phyloP scores from a whole-genome alignment of 2,888 invertebrate species.

The Tetragonula carbonaria region DNA sequence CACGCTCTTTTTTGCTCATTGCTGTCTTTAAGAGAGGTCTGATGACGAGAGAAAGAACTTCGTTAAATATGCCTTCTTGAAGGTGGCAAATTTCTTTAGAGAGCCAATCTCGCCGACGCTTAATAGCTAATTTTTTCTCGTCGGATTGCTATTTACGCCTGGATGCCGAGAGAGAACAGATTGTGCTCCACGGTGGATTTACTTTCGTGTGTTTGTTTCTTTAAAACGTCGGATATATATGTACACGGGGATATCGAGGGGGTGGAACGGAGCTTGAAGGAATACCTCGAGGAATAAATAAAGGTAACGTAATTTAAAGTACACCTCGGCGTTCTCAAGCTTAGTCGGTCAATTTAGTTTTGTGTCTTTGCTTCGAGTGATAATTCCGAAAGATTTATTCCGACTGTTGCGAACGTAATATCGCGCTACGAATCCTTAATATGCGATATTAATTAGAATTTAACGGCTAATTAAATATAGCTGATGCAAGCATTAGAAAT shows the following conservation, averaged over 20 bases:
- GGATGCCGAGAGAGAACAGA: constrained; percentile 37
- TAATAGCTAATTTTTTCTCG: constrained; percentile 70
- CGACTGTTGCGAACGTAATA: too few species aligned
- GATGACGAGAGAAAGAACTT: constrained; percentile 25
- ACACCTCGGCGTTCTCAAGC: neutral
- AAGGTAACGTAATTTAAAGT: neutral
- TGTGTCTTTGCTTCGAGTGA: neutral
- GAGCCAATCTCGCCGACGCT: constrained; percentile 72
- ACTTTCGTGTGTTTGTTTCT: neutral
- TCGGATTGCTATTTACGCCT: constrained; percentile 66
- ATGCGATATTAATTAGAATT: too few species aligned
- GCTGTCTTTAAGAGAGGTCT: constrained; percentile 22
- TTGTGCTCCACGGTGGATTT: constrained; percentile 23
- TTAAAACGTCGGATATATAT: neutral
- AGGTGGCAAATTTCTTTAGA: constrained; percentile 71
- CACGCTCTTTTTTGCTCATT: neutral
- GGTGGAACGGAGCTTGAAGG: neutral
- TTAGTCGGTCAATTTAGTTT: neutral
- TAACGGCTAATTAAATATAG: too few species aligned
- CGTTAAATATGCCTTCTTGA: constrained; percentile 35
- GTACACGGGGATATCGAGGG: neutral
- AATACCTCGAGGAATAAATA: neutral
- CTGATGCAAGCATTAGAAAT: too few species aligned
- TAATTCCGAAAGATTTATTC: too few species aligned
- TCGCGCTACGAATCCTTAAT: too few species aligned